Evolutionary conservation across 2,113 vertebrate genomes (phyloP).

Genomic region (Tyto alba): DNA sequence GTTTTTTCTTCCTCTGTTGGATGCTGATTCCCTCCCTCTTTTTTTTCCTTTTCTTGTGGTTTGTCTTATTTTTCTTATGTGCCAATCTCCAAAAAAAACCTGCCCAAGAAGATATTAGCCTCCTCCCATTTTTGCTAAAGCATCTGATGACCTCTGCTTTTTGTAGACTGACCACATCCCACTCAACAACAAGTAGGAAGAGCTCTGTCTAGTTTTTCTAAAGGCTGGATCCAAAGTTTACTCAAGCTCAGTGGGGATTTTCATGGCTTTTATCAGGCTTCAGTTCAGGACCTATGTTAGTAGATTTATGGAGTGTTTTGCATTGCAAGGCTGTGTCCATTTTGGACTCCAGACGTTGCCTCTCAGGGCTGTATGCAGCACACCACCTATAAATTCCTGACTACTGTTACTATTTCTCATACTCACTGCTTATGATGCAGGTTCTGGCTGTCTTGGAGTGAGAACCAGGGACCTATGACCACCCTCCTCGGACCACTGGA

Average conservation of each 20-base stretch:
- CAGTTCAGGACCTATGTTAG: rapidly evolving
- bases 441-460: not conserved
- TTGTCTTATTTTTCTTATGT: not conserved
- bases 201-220: not conserved
- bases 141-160: not conserved
- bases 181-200: not conserved
- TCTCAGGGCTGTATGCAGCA: not conserved
- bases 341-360: not conserved
- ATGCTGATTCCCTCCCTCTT: not conserved
- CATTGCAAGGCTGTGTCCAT: not conserved
- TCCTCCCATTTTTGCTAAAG: not conserved
- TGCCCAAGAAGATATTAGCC: not conserved
- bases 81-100: not conserved
- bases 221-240: not conserved
- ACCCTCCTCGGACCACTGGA: rapidly evolving
- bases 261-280: not conserved
- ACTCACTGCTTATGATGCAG: not conserved
- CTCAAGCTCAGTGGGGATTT: not conserved
- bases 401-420: not conserved
- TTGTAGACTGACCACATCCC: not conserved
- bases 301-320: not conserved
- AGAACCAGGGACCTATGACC: not conserved
- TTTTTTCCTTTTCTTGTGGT: rapidly evolving
- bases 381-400: not conserved
- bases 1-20: not conserved